Evolutionary conservation across 2,113 vertebrate species (phyloP).

Genomic region (crab-eating macaque (Macaca fascicularis)): T2T-MFA8v1.1 NC_088376.1:166729001-166729500

Average conservation of each 20-base stretch:
- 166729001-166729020: background rate
- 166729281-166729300: background rate
- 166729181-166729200: background rate
- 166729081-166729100: background rate
- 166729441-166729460: background rate
- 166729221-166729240: background rate
- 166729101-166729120: background rate
- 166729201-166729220: background rate
- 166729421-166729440: conserved; percentile 23
- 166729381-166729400: conserved; percentile 17
- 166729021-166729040: background rate
- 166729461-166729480: conserved; percentile 20
- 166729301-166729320: background rate
- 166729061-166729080: background rate
- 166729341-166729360: conserved; percentile 23
- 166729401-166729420: background rate
- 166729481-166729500: conserved; percentile 51
- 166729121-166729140: conserved; percentile 38
- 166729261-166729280: conserved; percentile 12
- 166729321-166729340: background rate
- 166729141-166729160: background rate
- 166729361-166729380: conserved; percentile 25
- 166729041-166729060: background rate
- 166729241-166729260: background rate
- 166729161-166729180: conserved; percentile 22